Evolutionary conservation across 1,140 invertebrate genomes (phyloP), one percentile per base, ranked within the genome.

Genomic region (Linepithema humile): DNA sequence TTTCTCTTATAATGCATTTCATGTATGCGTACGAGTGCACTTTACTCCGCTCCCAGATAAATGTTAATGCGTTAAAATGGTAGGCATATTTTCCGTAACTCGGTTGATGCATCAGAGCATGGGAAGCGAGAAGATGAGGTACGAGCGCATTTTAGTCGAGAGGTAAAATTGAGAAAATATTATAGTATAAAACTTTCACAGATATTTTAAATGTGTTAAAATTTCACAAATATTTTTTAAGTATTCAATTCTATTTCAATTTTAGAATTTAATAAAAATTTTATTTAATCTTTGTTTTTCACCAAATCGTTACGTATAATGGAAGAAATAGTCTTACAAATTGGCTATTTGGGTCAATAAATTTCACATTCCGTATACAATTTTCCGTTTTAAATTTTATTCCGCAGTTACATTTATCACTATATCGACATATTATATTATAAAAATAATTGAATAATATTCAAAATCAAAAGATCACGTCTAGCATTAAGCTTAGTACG

Each of bases 11-110:
- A 80, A 40, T 69, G 35, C 26, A 55, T 55, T 23, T 40, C 6
- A n/a, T 12, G 9, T 20, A 64, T 29, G 17, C 15, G 3, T 17
- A 32, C 48, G 23, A 15, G 10, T 35, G 35, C 48, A 55, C 15
- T 69, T 78, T 20, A 32, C 17, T 9, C 15, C n/a, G 6, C 35
- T 67, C 23, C 35, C 48, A 40, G 48, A 1, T 29, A 43, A 80
- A 80, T 80, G 53, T 69, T 80, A 80, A 69, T 32, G 35, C 23
- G 6, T 80, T 57, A 69, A 69, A 69, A 69, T 53, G 23, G 1
- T 43, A 55, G 62, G 50, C 45, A 23, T 55, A 69, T 55, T 69
- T 69, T 57, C n/a, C 29, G 32, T 32, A 50, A 77, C 29, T 65
- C n/a, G 40, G n/a, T 20, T 20, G 32, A 75, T 23, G 72, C 74